phyloP scores from a whole-genome alignment of 2,113 vertebrate species.

The Platanista minor region DNA sequence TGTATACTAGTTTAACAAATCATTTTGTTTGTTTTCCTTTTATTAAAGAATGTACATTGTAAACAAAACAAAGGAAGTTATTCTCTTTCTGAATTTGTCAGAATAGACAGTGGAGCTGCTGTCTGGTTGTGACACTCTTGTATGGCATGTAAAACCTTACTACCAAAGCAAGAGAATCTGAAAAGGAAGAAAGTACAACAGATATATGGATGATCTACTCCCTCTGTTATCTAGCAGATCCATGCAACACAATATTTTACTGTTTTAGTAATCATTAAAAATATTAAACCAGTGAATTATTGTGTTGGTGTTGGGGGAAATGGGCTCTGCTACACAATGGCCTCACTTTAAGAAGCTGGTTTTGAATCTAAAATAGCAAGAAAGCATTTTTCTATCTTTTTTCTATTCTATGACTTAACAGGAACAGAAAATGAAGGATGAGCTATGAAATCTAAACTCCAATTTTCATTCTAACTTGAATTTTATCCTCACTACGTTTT shows the following conservation, averaged over 20 bases:
- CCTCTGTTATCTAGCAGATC: background rate
- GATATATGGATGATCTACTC: background rate
- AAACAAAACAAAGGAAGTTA: background rate
- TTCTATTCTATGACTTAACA: background rate
- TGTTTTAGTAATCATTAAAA: background rate
- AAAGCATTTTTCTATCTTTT: background rate
- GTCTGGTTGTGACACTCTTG: background rate
- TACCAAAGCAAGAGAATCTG: background rate
- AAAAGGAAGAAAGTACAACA: background rate
- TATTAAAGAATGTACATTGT: background rate
- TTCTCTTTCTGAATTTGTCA: background rate
- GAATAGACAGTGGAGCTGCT: background rate
- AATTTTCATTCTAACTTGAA: background rate
- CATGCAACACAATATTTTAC: background rate
- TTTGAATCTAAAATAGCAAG: background rate
- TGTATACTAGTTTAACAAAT: background rate
- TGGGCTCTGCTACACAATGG: background rate
- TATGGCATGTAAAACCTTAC: background rate
- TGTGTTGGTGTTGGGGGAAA: background rate
- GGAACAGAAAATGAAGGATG: background rate
- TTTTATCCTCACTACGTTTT: background rate
- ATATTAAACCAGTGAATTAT: background rate
- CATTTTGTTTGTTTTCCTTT: background rate
- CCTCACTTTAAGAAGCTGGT: background rate
- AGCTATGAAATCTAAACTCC: background rate